Percentiles rank a stretch among this genome's conserved stretches.
Conservation (phyloP, 64 coral and sea anemone genomes). For the Exaiptasia diaphana region DNA sequence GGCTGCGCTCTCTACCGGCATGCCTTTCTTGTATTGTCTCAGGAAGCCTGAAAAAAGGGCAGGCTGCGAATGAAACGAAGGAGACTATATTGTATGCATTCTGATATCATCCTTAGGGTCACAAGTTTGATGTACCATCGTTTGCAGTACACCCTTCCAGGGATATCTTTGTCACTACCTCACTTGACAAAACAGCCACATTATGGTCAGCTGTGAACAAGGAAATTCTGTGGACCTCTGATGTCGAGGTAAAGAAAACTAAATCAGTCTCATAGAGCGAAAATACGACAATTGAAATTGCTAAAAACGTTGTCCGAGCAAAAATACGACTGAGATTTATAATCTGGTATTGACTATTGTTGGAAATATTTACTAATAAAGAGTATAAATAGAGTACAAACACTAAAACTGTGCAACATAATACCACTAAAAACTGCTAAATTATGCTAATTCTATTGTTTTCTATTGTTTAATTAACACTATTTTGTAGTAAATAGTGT, state of each 20-base stretch:
- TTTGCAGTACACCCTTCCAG: conserved; percentile 71
- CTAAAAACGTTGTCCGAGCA: no score
- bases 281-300: no score
- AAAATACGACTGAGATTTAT: neutral
- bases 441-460: no score
- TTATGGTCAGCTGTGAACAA: conserved; percentile 81
- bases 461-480: no score
- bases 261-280: no score
- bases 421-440: no score
- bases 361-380: no score
- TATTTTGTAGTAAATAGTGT: no score
- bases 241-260: conserved; percentile 53
- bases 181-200: conserved; percentile 59
- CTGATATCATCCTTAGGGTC: conserved; percentile 31
- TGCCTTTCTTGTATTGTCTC: neutral
- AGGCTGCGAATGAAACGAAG: neutral
- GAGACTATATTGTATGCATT: neutral
- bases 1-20: no score
- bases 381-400: no score
- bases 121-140: conserved; percentile 63
- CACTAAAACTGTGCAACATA: no score
- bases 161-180: conserved; percentile 65
- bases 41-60: no score
- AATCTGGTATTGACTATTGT: neutral
- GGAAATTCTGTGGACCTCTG: conserved; percentile 54